phyloP scores from a whole-genome alignment of 1,140 invertebrate genomes.

The Lethrus apterus region DNA sequence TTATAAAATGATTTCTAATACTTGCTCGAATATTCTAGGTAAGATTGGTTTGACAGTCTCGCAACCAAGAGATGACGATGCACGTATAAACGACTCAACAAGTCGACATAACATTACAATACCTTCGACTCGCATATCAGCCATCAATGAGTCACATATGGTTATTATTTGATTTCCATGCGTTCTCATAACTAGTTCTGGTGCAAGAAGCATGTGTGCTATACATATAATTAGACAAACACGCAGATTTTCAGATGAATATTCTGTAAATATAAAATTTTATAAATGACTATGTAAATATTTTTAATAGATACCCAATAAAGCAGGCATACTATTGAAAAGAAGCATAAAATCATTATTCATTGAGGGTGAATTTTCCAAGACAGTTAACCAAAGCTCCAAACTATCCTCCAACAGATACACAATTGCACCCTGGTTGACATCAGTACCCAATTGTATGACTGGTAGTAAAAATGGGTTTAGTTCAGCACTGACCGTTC shows the following conservation, averaged over 20 bases:
- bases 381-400: constrained; percentile 77
- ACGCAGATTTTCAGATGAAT: constrained; percentile 71
- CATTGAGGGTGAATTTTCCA: constrained; percentile 64
- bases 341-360: constrained; percentile 61
- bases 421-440: constrained; percentile 70
- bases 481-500: constrained; percentile 50
- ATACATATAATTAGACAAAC: constrained; percentile 73
- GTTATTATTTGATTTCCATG: constrained; percentile 60
- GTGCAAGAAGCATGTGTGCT: constrained; percentile 75
- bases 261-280: constrained; percentile 47
- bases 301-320: constrained; percentile 59
- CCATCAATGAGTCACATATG: constrained; percentile 60
- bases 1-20: constrained; percentile 18
- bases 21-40: constrained; percentile 59
- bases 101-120: constrained; percentile 64
- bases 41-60: constrained; percentile 60
- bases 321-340: constrained; percentile 65
- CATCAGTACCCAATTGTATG: constrained; percentile 73
- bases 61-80: constrained; percentile 54
- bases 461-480: constrained; percentile 66
- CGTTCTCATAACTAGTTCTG: constrained; percentile 68
- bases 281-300: neutral
- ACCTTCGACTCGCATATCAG: constrained; percentile 74
- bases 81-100: constrained; percentile 62
- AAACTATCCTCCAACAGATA: constrained; percentile 90